Percentiles rank a stretch among this genome's conserved stretches.
phyloP scores from a whole-genome alignment of 2,797 vertebrate species.

The Myotis findleyi region DNA sequence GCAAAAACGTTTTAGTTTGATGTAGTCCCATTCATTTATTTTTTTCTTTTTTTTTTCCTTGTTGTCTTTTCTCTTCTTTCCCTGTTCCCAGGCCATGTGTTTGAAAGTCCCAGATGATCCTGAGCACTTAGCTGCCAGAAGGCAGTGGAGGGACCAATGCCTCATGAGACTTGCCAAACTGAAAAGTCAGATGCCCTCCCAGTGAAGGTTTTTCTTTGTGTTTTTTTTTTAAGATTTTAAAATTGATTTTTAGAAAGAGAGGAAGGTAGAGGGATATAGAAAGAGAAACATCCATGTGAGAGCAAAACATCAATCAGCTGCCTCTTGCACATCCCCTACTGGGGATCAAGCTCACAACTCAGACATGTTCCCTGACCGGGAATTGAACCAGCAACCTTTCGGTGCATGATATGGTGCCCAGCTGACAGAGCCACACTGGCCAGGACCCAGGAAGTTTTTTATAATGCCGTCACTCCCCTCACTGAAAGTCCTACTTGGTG shows the following conservation, averaged over 20 bases:
- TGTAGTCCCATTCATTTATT: not conserved
- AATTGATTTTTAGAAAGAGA: not conserved
- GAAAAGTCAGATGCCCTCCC: constrained; percentile 89
- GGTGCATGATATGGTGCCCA: not conserved
- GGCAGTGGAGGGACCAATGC: constrained; percentile 92
- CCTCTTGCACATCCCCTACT: not conserved
- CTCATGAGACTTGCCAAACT: constrained; percentile 92
- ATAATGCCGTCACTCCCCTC: not conserved
- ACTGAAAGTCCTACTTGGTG: not conserved
- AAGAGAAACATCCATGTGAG: not conserved
- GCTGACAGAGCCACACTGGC: not conserved
- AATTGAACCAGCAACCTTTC: not conserved
- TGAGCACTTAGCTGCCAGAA: constrained; percentile 90
- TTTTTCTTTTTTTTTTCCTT: not conserved
- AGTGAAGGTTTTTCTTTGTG: constrained; percentile 48
- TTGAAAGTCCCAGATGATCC: constrained; percentile 90
- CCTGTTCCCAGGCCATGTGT: constrained; percentile 91
- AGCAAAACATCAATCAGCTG: not conserved
- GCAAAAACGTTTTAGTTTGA: not conserved
- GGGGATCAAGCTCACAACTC: not conserved
- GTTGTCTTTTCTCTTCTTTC: not conserved
- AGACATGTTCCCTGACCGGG: not conserved
- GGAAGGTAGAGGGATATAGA: not conserved
- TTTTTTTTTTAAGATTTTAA: not conserved
- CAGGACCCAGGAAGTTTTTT: constrained; percentile 43